Evolutionary conservation across 2,113 vertebrate genomes (phyloP), one percentile per base, ranked within the genome.

Genomic region (Psilopogon haemacephalus): DNA sequence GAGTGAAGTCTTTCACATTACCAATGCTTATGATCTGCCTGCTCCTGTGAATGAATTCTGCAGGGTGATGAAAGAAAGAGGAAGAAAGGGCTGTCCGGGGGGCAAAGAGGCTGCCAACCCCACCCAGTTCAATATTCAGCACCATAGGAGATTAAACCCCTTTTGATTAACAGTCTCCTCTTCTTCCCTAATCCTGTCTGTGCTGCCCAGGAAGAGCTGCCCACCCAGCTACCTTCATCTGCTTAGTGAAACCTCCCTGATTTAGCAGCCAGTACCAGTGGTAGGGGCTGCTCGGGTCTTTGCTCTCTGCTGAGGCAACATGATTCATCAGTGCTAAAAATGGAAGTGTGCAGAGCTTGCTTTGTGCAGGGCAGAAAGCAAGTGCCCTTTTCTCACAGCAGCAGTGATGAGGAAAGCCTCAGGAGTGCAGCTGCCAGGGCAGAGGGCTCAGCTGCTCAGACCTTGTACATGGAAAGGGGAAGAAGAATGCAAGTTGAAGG

Each of bases 361-460:
- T 82, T n/a, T 30, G 68, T 37, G n/a, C 17, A 28, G 28, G 13
- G n/a, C 59, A 37, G 68, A 76, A 88, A 90, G 79, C 69, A 84
- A 79, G 59, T 77, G 68, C 17, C 59, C 32, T 76, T 76, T 30
- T 75, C 54, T 56, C 10, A 0, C 4, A 19, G 84, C 74, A 82
- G 48, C 0, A 1, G 13, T 0, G 4, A 58, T 50, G 65, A 7
- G 4, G 84, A 60, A 85, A 70, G 35, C n/a, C 68, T 65, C 1
- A 0, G 42, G 46, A 44, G n/a, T 0, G 0, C 1, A 33, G 55
- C 50, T 0, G 0, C 12, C 0, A 6, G 54, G 68, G 30, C 56
- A 71, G 23, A 59, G 62, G 73, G 55, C 63, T 92, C 77, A 86
- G 76, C 73, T 72, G 90, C 77, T 64, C 63, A 2, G 30, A 0